A percentile compares a stretch with the other conserved stretches of the same genome.
These are phyloP conservation scores for Nyleta sp. DNA, from an alignment of 2,888 invertebrate species.

Conservation along the genomic window DNA sequence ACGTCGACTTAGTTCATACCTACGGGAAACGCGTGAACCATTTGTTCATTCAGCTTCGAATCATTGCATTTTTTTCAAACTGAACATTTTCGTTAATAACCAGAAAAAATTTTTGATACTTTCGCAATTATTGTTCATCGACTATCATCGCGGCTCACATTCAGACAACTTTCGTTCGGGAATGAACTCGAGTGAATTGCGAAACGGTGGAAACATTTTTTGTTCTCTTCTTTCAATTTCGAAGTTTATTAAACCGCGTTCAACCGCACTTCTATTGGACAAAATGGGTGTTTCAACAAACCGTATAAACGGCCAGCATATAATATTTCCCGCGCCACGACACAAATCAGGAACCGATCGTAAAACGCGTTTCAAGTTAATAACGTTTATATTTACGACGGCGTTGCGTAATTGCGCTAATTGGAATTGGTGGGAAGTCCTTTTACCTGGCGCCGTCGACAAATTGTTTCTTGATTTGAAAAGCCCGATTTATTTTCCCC, in stretches of 20 bases:
- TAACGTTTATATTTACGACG: neutral
- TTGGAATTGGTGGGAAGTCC: neutral
- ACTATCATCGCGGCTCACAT: neutral
- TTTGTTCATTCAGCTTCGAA: too few species aligned
- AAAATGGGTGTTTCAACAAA: too few species aligned
- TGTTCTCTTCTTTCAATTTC: neutral
- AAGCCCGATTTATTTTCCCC: neutral
- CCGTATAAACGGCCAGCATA: too few species aligned
- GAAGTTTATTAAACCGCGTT: too few species aligned
- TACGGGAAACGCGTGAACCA: neutral
- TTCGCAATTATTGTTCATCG: neutral
- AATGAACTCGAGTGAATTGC: neutral
- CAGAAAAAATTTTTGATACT: neutral
- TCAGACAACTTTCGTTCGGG: too few species aligned
- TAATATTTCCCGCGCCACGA: too few species aligned
- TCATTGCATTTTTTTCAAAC: neutral
- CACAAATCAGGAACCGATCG: too few species aligned
- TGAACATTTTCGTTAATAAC: neutral
- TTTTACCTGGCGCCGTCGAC: neutral
- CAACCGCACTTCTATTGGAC: too few species aligned
- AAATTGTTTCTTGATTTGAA: conserved; percentile 8
- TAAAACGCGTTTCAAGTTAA: neutral
- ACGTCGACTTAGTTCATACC: neutral
- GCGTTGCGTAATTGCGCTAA: neutral
- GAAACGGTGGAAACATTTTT: too few species aligned